A percentile compares a stretch with the other conserved stretches of the same genome.
Conservation (phyloP, 2,797 vertebrate genomes). For the Cuniculus paca region DNA sequence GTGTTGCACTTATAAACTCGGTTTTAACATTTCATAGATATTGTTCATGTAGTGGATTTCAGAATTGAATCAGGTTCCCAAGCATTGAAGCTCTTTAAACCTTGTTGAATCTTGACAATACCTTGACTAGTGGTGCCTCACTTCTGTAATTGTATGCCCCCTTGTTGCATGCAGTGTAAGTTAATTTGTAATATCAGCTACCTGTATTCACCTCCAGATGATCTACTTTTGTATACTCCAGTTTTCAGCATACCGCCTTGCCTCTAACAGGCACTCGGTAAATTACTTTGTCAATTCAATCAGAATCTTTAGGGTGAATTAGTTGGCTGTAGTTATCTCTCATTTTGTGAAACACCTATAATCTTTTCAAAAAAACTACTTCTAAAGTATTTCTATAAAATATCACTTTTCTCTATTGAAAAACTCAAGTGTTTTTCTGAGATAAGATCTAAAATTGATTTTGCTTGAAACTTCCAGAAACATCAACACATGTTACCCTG, state of each 20-base stretch:
- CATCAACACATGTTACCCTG: not conserved
- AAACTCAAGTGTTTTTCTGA: constrained; percentile 18
- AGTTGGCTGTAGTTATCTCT: not conserved
- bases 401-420: constrained; percentile 10
- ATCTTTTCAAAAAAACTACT: not conserved
- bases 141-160: not conserved
- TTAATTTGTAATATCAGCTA: not conserved
- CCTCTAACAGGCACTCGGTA: not conserved
- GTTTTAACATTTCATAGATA: not conserved
- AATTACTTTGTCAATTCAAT: constrained; percentile 35
- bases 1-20: not conserved
- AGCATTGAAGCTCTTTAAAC: not conserved
- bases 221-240: not conserved
- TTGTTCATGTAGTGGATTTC: not conserved
- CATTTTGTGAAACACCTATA: constrained; percentile 38
- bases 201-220: not conserved
- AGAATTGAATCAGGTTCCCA: not conserved
- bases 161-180: not conserved
- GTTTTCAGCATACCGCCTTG: not conserved
- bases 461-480: not conserved
- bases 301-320: constrained; percentile 47
- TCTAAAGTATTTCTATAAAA: constrained; percentile 49
- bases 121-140: not conserved
- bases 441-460: constrained; percentile 41
- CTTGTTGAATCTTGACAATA: not conserved